A percentile compares a stretch with the other conserved stretches of the same genome.
Evolutionary conservation across 2,888 invertebrate genomes (phyloP).

Genomic region (Campoplex nolae): DNA sequence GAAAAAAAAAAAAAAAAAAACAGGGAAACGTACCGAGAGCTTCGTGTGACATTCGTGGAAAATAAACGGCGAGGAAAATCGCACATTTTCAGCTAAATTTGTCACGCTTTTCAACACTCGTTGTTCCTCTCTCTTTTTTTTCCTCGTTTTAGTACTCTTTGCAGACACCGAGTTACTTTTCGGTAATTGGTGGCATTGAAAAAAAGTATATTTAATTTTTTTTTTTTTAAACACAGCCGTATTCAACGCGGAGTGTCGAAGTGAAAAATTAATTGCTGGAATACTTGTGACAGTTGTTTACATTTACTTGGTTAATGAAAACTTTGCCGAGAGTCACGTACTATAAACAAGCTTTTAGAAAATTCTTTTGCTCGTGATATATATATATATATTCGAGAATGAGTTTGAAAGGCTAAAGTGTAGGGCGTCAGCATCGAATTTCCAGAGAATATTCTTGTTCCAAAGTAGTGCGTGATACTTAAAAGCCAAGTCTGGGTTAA

Average conservation of each 20-base stretch:
- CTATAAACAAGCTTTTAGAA: not conserved
- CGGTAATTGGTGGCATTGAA: conserved; percentile 9
- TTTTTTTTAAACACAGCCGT: not conserved
- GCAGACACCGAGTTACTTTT: not conserved
- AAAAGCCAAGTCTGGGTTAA: not conserved
- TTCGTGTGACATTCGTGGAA: not conserved
- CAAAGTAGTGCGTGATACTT: not conserved
- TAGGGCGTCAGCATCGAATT: not conserved
- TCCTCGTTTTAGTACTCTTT: conserved; percentile 4
- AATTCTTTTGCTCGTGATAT: not conserved
- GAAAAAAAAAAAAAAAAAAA: conserved; percentile 21
- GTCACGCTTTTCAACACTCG: conserved; percentile 11
- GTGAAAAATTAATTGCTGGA: conserved; percentile 4
- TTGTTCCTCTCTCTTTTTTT: not conserved
- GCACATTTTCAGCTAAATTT: conserved; percentile 29
- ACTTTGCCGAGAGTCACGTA: not conserved
- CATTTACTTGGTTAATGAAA: not conserved
- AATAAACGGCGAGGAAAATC: conserved; percentile 18
- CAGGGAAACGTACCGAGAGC: not conserved
- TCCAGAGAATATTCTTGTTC: not conserved
- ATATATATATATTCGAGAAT: too few relatives aligned
- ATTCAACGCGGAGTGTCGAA: not conserved
- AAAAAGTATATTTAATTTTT: not conserved
- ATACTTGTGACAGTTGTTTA: not conserved
- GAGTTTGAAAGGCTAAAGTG: not conserved